A percentile compares a stretch with the other conserved stretches of the same genome.
These are phyloP conservation scores for Scomber scombrus DNA, from an alignment of 2,113 vertebrate genomes.

Conservation along the genomic window DNA sequence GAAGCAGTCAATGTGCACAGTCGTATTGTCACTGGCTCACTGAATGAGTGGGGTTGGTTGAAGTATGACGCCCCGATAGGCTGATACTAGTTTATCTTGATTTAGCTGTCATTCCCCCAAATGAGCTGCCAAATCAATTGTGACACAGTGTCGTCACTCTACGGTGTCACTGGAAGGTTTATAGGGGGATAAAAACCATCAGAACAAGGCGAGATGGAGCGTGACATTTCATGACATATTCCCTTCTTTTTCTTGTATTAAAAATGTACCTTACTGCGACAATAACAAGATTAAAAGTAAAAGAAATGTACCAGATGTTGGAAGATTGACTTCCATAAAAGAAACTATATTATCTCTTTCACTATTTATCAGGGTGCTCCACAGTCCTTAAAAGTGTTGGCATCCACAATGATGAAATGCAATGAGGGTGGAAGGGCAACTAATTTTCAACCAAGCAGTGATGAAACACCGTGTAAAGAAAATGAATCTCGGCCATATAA, in stretches of 20 bases:
- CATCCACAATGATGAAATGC: constrained; percentile 30
- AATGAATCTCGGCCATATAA: not conserved
- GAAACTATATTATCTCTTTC: not conserved
- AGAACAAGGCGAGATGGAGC: constrained; percentile 71
- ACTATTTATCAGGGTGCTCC: constrained; percentile 11
- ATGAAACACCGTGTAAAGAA: constrained; percentile 43
- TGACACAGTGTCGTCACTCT: constrained; percentile 77
- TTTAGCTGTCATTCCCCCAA: constrained; percentile 82
- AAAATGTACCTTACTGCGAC: not conserved
- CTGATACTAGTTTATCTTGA: constrained; percentile 83
- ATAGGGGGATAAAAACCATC: constrained; percentile 67
- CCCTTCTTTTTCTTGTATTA: constrained; percentile 22
- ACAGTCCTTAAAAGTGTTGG: constrained; percentile 22
- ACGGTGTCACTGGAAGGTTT: constrained; percentile 75
- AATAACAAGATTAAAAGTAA: constrained; percentile 2
- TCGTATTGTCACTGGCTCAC: constrained; percentile 50
- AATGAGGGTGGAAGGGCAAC: constrained; percentile 21
- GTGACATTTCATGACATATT: constrained; percentile 66
- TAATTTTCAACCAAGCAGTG: constrained; percentile 30
- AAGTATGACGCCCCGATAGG: constrained; percentile 61
- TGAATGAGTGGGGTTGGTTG: constrained; percentile 69
- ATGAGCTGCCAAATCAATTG: constrained; percentile 85
- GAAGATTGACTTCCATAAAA: not conserved
- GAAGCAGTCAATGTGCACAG: constrained; percentile 37
- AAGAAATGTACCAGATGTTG: constrained; percentile 2